These are phyloP conservation scores for Sturmia bella DNA, from an alignment of 2,888 invertebrate genomes.

Conservation along the genomic window DNA sequence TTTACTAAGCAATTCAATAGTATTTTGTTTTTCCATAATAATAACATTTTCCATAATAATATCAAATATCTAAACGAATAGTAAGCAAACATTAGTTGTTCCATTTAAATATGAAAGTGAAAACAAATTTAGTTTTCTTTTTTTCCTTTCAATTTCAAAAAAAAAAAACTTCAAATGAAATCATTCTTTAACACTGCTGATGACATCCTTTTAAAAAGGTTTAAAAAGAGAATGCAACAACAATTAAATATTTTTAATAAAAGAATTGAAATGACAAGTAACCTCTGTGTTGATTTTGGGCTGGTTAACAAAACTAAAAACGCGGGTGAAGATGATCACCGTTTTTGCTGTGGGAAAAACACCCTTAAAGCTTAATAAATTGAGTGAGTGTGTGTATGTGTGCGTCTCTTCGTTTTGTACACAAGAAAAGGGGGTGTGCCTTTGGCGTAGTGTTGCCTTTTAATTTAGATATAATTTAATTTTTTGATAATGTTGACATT, in stretches of 20 bases:
- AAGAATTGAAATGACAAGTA: slow-evolving; percentile 61
- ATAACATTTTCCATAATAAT: too few relatives aligned
- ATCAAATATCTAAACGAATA: too few relatives aligned
- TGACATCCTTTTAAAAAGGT: slow-evolving; percentile 27
- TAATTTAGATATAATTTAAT: slow-evolving; percentile 67
- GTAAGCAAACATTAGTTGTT: too few relatives aligned
- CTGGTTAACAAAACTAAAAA: slow-evolving; percentile 30
- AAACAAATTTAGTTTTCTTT: too few relatives aligned
- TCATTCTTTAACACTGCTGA: slow-evolving; percentile 12
- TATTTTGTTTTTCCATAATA: too few relatives aligned
- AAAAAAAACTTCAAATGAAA: not conserved
- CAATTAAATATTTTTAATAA: slow-evolving; percentile 58
- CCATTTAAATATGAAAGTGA: too few relatives aligned
- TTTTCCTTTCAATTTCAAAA: too few relatives aligned
- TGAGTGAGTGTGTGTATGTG: not conserved
- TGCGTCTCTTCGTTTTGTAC: too few relatives aligned
- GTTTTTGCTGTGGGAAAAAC: slow-evolving; percentile 65
- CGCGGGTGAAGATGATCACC: slow-evolving; percentile 55
- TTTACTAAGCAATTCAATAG: too few relatives aligned
- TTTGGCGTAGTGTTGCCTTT: slow-evolving; percentile 61
- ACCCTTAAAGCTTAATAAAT: slow-evolving; percentile 18
- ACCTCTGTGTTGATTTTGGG: slow-evolving; percentile 40
- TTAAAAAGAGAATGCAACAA: slow-evolving; percentile 14
- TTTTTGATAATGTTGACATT: slow-evolving; percentile 52
- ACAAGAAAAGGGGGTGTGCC: slow-evolving; percentile 48